Conservation (phyloP, 1,140 invertebrate species). For the Drosophila arawakana region DNA sequence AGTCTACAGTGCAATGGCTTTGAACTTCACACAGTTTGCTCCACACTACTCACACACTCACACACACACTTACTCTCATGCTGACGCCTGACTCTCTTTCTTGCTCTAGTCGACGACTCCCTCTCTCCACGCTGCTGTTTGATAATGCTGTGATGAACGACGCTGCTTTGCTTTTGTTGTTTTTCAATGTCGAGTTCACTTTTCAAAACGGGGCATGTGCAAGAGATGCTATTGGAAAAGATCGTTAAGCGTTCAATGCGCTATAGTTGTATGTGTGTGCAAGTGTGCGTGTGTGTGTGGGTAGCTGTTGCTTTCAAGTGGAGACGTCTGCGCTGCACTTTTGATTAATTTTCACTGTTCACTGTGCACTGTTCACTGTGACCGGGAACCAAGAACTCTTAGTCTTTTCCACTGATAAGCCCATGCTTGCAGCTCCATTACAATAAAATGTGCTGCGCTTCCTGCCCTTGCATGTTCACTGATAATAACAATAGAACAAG, state of each 20-base stretch:
- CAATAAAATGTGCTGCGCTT: constrained; percentile 58
- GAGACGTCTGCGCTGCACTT: constrained; percentile 72
- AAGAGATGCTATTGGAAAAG: constrained; percentile 68
- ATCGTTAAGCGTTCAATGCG: constrained; percentile 80
- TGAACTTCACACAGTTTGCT: constrained; percentile 79
- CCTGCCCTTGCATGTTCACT: constrained; percentile 73
- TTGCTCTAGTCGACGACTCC: neutral
- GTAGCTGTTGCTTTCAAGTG: constrained; percentile 55
- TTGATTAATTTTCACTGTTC: constrained; percentile 71
- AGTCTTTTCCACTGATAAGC: constrained; percentile 43
- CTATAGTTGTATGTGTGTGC: constrained; percentile 26
- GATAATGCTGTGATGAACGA: constrained; percentile 38
- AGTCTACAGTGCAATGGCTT: constrained; percentile 67
- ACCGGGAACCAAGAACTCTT: neutral
- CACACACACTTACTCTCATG: constrained; percentile 11
- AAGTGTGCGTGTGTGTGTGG: constrained; percentile 15
- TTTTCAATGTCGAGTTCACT: constrained; percentile 81
- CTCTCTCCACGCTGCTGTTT: constrained; percentile 24
- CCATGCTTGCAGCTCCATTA: constrained; percentile 8
- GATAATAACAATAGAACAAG: constrained; percentile 60
- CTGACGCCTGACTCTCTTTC: constrained; percentile 24
- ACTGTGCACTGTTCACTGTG: constrained; percentile 2
- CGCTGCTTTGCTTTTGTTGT: constrained; percentile 38
- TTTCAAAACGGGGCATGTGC: constrained; percentile 69
- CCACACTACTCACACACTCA: neutral